Conservation (phyloP, 2,113 vertebrate species). For the Mastomys natalensis region DNA sequence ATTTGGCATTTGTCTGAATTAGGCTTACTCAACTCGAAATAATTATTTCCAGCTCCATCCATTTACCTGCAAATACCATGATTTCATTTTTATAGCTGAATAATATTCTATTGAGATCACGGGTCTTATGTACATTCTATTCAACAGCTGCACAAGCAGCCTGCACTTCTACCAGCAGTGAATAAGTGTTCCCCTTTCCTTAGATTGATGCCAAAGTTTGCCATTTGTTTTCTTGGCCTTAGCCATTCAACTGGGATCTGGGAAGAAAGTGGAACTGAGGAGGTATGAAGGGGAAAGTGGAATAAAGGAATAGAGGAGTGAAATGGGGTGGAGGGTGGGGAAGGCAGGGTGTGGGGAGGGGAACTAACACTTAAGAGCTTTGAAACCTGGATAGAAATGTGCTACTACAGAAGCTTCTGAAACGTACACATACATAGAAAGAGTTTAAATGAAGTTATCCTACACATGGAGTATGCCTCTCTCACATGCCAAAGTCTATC, state of each 20-base stretch:
- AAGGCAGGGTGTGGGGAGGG: too few species aligned
- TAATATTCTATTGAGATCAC: background rate
- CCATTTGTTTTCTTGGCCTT: background rate
- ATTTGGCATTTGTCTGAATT: background rate
- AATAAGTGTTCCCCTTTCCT: background rate
- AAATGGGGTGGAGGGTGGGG: too few species aligned
- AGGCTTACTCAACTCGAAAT: background rate
- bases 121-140: background rate
- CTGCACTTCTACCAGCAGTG: background rate
- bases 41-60: background rate
- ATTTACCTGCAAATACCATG: background rate
- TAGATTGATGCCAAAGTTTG: background rate
- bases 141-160: too few species aligned
- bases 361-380: background rate
- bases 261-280: background rate
- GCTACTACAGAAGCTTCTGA: background rate
- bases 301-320: too few species aligned
- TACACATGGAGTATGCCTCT: background rate
- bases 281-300: background rate
- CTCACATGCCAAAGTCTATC: background rate
- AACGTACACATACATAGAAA: too few species aligned
- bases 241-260: background rate
- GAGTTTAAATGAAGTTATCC: background rate
- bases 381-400: background rate
- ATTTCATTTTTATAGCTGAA: background rate